Base-by-base conservation (phyloP, 2,797 vertebrate species). In the Miichthys miiuy region DNA sequence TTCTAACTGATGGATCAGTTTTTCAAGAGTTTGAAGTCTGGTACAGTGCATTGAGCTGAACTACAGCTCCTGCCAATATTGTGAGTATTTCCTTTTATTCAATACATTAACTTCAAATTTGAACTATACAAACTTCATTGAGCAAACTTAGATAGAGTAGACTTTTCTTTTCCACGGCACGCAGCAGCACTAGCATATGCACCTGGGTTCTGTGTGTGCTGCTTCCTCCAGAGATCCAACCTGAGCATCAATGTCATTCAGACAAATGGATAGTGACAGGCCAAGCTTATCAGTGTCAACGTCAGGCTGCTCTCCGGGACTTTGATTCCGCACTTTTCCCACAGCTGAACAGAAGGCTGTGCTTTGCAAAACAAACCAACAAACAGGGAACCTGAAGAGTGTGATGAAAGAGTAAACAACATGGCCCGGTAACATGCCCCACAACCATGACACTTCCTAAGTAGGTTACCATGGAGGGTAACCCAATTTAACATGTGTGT, bases 351-450 rank as follows among this genome's bases (percentile, higher is more conserved):
- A 96, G 94, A 94, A 94, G 94, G 94, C 80, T 92, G 88, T 89
- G 90, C 93, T 96, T 94, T 92, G 93, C 93, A 95, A 95, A 96
- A 95, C 95, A 96, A 95, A 95, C 91, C 92, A 95, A 95, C 94
- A 96, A 95, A 95, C 93, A 91, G 93, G 91, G 88, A 94, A 93
- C 89, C 92, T 90, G 93, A 94, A 92, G 92, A 92, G 80, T 88
- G 85, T 94, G 94, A 95, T 95, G 94, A 95, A 94, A 95, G 94
- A 94, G 92, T 94, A 95, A 95, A 96, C 94, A 95, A 94, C 93
- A 94, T 72, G 93, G 86, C 91, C 86, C 61, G 80, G 79, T 90
- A 93, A 92, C 86, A 91, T 93, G 92, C 93, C 94, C 94, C 93
- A 92, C 89, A 94, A 94, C 92, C 93, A 94, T 89, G 90, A 92